Conservation (phyloP, 2,113 vertebrate species). For the Tupaia chinensis region DNA sequence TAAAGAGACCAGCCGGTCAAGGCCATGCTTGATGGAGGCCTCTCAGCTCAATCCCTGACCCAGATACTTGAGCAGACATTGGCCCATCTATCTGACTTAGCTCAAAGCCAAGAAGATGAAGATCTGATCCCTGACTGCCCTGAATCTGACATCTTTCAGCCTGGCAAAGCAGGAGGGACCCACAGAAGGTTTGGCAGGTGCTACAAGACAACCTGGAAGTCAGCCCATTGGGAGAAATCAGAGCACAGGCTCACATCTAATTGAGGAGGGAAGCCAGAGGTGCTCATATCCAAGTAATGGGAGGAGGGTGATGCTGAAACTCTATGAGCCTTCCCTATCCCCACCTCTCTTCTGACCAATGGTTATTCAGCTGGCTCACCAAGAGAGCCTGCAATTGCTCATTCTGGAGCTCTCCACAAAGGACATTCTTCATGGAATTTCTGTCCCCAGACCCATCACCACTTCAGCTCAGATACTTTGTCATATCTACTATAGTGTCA, state of each 20-base stretch:
- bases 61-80: not conserved
- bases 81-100: not conserved
- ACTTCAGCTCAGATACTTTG: slow-evolving; percentile 2
- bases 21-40: not conserved
- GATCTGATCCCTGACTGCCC: not conserved
- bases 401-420: not conserved
- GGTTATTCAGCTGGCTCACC: not conserved
- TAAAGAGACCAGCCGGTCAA: not conserved
- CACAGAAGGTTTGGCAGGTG: not conserved
- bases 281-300: not conserved
- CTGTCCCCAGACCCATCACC: slow-evolving; percentile 10
- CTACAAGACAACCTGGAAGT: not conserved
- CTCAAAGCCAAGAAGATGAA: slow-evolving; percentile 9
- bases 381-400: accelerated
- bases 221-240: not conserved
- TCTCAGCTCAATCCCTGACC: not conserved
- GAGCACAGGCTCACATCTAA: not conserved
- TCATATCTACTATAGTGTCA: slow-evolving; percentile 73
- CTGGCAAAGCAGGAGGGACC: not conserved
- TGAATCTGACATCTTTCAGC: not conserved
- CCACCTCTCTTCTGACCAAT: accelerated
- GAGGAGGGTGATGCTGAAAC: too few relatives aligned
- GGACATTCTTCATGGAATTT: not conserved
- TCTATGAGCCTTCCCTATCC: not conserved
- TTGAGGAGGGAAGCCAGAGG: too few relatives aligned